Evolutionary conservation across 2,888 invertebrate genomes (phyloP).

Genomic region (Noctua janthina): DNA sequence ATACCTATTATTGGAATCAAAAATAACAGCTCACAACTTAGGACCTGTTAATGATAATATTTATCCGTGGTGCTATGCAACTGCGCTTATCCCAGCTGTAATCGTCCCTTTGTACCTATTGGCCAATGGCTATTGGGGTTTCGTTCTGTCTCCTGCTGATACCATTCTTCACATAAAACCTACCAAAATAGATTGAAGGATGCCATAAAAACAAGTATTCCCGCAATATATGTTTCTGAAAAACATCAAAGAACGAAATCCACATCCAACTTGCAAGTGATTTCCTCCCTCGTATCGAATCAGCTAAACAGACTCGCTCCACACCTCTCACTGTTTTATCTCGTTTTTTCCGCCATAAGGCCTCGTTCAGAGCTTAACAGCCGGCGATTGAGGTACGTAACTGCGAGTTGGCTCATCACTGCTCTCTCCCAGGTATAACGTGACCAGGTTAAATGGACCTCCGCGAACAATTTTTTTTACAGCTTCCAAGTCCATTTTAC

Average conservation of each 20-base stretch:
- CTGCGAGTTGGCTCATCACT: constrained; percentile 85
- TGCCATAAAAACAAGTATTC: neutral
- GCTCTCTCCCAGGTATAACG: constrained; percentile 79
- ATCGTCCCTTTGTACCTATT: too few relatives aligned
- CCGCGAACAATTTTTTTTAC: constrained; percentile 65
- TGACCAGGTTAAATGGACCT: constrained; percentile 76
- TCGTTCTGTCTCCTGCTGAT: too few relatives aligned
- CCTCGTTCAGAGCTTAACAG: constrained; percentile 83
- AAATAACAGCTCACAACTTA: too few relatives aligned
- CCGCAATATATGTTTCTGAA: neutral
- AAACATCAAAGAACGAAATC: constrained; percentile 16
- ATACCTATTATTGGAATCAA: too few relatives aligned
- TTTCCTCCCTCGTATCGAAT: constrained; percentile 64
- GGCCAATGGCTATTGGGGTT: too few relatives aligned
- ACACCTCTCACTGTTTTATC: constrained; percentile 75
- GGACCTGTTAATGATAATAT: too few relatives aligned
- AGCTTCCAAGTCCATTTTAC: constrained; percentile 71
- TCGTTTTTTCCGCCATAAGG: constrained; percentile 76
- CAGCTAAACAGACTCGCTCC: constrained; percentile 66
- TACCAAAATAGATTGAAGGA: neutral
- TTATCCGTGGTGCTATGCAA: too few relatives aligned
- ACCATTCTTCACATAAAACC: neutral
- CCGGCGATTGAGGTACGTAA: constrained; percentile 83
- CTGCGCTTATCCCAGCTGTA: too few relatives aligned
- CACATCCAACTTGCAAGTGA: constrained; percentile 29